These are phyloP conservation scores for Heptranchias perlo DNA, from an alignment of 2,113 vertebrate genomes.

Conservation along the genomic window DNA sequence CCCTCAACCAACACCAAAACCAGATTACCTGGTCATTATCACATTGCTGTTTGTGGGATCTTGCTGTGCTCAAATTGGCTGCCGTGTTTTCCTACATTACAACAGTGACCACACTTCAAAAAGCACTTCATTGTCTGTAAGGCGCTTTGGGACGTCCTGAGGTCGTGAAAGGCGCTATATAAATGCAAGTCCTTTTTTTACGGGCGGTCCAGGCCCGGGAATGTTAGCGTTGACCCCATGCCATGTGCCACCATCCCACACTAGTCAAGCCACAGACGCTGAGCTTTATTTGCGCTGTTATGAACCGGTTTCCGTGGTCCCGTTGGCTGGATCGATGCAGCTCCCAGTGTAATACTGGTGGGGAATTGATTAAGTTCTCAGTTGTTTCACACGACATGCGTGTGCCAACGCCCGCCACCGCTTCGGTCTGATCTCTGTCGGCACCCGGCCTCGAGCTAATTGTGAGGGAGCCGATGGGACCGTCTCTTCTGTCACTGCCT, in stretches of 20 bases:
- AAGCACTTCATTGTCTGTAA: background rate
- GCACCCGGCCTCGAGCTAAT: background rate
- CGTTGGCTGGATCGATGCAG: background rate
- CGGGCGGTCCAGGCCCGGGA: background rate
- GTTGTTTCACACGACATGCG: background rate
- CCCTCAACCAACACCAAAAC: background rate
- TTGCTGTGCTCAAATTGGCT: background rate
- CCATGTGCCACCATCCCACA: background rate
- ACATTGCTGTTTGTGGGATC: background rate
- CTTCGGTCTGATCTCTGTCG: background rate
- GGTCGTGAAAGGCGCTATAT: background rate
- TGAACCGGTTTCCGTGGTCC: background rate
- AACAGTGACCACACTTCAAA: background rate
- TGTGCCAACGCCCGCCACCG: background rate
- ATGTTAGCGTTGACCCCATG: background rate
- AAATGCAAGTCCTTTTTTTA: background rate
- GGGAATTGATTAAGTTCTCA: background rate
- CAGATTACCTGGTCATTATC: background rate
- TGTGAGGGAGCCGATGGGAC: background rate
- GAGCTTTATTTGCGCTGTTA: background rate
- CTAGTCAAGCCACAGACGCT: background rate
- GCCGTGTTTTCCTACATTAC: background rate
- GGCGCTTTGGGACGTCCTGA: background rate
- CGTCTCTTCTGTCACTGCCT: background rate
- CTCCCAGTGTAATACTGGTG: background rate